These are phyloP conservation scores for Ceratina australensis DNA, from an alignment of 1,140 invertebrate species.

Conservation along the genomic window DNA sequence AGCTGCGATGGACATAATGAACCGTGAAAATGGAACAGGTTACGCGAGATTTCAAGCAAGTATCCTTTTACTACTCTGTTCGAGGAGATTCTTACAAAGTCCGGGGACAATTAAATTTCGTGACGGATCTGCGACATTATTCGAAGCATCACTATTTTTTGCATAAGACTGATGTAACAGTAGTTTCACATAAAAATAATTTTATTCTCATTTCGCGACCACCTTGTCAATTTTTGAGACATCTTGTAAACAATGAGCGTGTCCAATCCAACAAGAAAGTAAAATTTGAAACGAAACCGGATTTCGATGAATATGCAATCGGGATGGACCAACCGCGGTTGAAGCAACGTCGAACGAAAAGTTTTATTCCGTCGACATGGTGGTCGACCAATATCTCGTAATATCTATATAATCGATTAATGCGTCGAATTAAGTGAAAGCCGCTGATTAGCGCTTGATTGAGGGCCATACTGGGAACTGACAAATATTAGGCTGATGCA, in stretches of 20 bases:
- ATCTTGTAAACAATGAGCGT: too few relatives aligned
- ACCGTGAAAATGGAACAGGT: not conserved
- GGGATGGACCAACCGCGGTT: not conserved
- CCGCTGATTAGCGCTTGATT: not conserved
- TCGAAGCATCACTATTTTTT: too few relatives aligned
- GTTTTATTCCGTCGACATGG: not conserved
- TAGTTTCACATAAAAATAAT: too few relatives aligned
- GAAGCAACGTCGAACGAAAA: not conserved
- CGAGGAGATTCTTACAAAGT: too few relatives aligned
- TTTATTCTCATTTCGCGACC: too few relatives aligned
- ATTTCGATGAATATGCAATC: slow-evolving; percentile 13
- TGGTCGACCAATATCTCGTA: not conserved
- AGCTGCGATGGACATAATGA: not conserved
- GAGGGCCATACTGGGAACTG: not conserved
- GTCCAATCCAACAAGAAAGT: too few relatives aligned
- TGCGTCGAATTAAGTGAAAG: slow-evolving; percentile 11
- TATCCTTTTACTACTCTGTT: too few relatives aligned
- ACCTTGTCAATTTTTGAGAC: not conserved
- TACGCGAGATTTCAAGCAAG: too few relatives aligned
- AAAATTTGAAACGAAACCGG: not conserved
- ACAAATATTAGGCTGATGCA: not conserved
- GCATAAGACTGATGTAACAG: too few relatives aligned
- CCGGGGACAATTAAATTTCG: too few relatives aligned
- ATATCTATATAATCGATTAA: slow-evolving; percentile 22
- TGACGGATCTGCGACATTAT: too few relatives aligned